A percentile compares a stretch with the other conserved stretches of the same genome.
phyloP scores from a whole-genome alignment of 1,140 invertebrate genomes.

The Sesamia nonagrioides region DNA sequence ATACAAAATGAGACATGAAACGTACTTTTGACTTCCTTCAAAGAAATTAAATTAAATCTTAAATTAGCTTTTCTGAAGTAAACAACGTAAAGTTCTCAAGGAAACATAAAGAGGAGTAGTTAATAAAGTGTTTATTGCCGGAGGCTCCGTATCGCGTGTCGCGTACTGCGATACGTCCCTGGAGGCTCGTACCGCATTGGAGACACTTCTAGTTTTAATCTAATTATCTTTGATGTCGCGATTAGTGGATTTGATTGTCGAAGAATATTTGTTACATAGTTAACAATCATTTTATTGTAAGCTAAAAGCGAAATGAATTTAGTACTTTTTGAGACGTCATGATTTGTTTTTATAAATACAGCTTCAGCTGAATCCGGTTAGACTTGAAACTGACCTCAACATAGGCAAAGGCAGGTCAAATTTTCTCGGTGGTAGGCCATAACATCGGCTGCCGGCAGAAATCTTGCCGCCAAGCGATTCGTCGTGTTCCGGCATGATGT shows the following conservation, averaged over 20 bases:
- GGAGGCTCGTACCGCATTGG: not conserved
- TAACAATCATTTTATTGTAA: no score
- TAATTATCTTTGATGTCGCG: not conserved
- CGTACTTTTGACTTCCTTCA: not conserved
- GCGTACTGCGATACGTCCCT: constrained; percentile 26
- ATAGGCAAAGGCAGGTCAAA: no score
- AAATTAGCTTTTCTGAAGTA: not conserved
- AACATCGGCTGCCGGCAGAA: no score
- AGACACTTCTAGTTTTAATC: constrained; percentile 1
- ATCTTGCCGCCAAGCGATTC: no score
- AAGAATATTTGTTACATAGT: not conserved
- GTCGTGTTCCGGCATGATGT: no score
- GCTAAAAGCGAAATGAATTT: no score
- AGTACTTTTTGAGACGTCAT: no score
- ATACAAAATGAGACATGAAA: not conserved
- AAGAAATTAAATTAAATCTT: not conserved
- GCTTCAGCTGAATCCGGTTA: no score
- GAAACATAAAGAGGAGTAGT: constrained; percentile 21
- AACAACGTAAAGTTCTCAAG: constrained; percentile 2
- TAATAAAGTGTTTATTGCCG: constrained; percentile 35
- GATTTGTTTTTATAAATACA: no score
- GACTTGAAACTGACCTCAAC: no score
- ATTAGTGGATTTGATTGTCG: constrained; percentile 8
- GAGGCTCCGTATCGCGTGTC: constrained; percentile 32
- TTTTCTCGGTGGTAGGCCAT: no score